phyloP scores from a whole-genome alignment of 2,797 vertebrate genomes.

The Aulostomus chinensis region DNA sequence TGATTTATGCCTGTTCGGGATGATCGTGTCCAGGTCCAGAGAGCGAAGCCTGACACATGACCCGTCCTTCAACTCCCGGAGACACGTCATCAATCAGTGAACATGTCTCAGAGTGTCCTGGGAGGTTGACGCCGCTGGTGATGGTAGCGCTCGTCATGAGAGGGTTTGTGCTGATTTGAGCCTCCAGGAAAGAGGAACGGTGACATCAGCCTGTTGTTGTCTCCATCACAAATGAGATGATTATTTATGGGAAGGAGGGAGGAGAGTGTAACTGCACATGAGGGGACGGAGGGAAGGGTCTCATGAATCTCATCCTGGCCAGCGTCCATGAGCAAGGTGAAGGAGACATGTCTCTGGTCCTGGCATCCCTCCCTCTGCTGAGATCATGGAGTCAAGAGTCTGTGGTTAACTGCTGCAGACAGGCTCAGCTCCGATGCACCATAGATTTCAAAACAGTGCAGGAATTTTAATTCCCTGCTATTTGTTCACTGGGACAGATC shows the following conservation, averaged over 20 bases:
- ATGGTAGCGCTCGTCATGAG: constrained; percentile 12
- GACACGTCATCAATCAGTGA: constrained; percentile 48
- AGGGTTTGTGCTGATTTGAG: constrained; percentile 11
- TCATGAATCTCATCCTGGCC: constrained; percentile 64
- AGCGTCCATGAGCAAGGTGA: constrained; percentile 66
- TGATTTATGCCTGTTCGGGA: constrained; percentile 59
- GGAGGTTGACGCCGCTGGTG: constrained; percentile 15
- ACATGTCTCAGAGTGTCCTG: constrained; percentile 23
- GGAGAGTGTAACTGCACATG: constrained; percentile 17
- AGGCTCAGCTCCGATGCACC: constrained; percentile 12
- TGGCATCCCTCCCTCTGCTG: constrained; percentile 20
- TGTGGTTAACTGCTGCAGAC: constrained; percentile 51
- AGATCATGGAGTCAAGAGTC: constrained; percentile 17
- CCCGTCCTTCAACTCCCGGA: constrained; percentile 66
- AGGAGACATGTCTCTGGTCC: constrained; percentile 44
- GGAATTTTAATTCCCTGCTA: constrained; percentile 54
- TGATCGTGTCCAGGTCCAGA: constrained; percentile 32
- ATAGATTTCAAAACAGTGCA: constrained; percentile 46
- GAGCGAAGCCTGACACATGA: constrained; percentile 54
- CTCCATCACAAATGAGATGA: constrained; percentile 51
- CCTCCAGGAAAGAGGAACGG: constrained; percentile 32
- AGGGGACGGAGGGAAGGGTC: constrained; percentile 11
- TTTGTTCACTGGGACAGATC: constrained; percentile 29
- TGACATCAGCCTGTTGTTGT: constrained; percentile 61
- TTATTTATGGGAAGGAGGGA: constrained; percentile 59